Evolutionary conservation across 2,113 vertebrate species (phyloP), one percentile per base, ranked within the genome.

Genomic region (Phaetusa simplex): DNA sequence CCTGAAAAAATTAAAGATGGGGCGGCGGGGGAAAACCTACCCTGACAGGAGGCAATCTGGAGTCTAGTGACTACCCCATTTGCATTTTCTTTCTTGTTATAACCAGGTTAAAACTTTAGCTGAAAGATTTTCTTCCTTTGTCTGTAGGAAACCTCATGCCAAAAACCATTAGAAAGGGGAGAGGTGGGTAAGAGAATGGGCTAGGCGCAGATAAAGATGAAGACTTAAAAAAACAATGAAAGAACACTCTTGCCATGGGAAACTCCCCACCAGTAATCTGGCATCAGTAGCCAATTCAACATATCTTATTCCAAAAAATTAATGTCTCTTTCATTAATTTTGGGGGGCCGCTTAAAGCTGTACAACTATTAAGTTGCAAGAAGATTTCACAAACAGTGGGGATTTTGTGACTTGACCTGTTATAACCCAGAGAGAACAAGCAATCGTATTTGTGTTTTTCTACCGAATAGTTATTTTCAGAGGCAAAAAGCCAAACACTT

Each of bases 41-140:
- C 89, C 82, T 93, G 81, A 87, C 91, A 91, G 84, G 71, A 91
- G 94, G 81, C 83, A 91, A 42, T 96, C 86, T 97, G 94, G 52
- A 93, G 40, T 12, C 78, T 71, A 21, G 50, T 40, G 78, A 64
- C 56, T 61, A 8, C 56, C 18, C 42, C n/a, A 42, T 89, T 92
- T 95, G 83, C 81, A 69, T 87, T 85, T 56, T 9, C 81, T 94
- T 94, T 95, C 69, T 71, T 74, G 58, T 82, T 85, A 45, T 50
- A 84, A 93, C 77, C 83, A 79, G 38, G 49, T 67, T 96, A 42
- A 70, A 79, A 53, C 49, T 66, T 74, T 2, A 77, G 22, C 45
- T 65, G 86, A 27, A 85, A 77, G 36, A 69, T 80, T 87, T 89
- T 86, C 67, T 90, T 89, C 47, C 9, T 76, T 56, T 38, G 27